These are phyloP conservation scores for Dione vanillae DNA, from an alignment of 2,888 invertebrate genomes.

Conservation along the genomic window DNA sequence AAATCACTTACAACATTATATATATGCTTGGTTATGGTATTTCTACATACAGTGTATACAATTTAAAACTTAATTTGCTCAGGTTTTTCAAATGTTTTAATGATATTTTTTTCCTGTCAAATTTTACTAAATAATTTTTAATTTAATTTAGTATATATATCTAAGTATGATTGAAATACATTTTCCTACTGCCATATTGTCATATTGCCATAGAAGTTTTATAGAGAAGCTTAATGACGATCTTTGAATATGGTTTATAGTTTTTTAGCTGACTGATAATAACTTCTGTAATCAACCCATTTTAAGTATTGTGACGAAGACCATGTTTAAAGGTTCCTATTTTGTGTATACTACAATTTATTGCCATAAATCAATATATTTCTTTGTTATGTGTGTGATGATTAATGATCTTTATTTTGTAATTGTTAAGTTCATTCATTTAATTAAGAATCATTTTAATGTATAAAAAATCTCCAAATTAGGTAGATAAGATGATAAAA, in stretches of 20 bases:
- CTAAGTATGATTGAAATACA: not conserved
- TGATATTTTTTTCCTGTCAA: not conserved
- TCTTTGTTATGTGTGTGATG: slow-evolving; percentile 57
- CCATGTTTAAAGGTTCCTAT: slow-evolving; percentile 36
- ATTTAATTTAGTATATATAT: not conserved
- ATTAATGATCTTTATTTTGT: slow-evolving; percentile 64
- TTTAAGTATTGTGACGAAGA: slow-evolving; percentile 32
- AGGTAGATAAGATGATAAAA: slow-evolving; percentile 1
- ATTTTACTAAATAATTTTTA: not conserved
- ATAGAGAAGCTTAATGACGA: not conserved
- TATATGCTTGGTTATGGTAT: slow-evolving; percentile 2
- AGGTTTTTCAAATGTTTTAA: not conserved
- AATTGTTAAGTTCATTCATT: slow-evolving; percentile 42
- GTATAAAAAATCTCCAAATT: slow-evolving; percentile 9
- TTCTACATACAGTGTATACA: slow-evolving; percentile 1
- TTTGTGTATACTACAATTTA: slow-evolving; percentile 26
- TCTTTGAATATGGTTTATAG: not conserved
- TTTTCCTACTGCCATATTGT: no score
- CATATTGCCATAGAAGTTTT: not conserved
- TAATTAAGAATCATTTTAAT: slow-evolving; percentile 18
- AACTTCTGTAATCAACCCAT: not conserved
- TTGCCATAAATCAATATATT: slow-evolving; percentile 40
- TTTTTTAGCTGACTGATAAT: not conserved
- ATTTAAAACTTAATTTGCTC: not conserved
- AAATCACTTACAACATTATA: slow-evolving; percentile 1